These are phyloP conservation scores for Mormyrus hasselquistii DNA, from an alignment of 2,797 vertebrate genomes.

Conservation along the genomic window DNA sequence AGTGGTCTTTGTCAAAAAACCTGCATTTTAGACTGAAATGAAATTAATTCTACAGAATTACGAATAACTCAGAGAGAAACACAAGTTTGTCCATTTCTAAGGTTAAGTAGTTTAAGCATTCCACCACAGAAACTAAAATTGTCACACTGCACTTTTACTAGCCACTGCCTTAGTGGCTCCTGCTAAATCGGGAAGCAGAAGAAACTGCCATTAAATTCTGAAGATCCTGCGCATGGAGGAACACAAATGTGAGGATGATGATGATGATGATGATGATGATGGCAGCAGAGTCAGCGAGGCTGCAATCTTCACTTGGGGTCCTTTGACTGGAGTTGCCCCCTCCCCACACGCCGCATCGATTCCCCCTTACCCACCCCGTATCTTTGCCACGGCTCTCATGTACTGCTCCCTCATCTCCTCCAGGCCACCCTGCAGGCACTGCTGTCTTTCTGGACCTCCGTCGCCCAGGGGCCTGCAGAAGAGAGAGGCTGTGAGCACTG, in stretches of 20 bases:
- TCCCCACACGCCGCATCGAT: neutral
- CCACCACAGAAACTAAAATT: neutral
- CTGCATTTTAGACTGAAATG: neutral
- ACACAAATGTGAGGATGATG: neutral
- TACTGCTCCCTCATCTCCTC: conserved; percentile 90
- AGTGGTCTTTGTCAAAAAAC: neutral
- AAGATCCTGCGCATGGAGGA: neutral
- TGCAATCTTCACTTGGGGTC: neutral
- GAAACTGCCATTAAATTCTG: neutral
- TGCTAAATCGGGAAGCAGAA: neutral
- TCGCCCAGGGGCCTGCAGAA: conserved; percentile 51
- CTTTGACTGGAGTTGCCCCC: neutral
- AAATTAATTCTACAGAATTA: neutral
- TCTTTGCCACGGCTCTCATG: conserved; percentile 80
- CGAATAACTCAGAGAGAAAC: neutral
- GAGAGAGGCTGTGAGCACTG: neutral
- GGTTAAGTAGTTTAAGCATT: neutral
- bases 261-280: neutral
- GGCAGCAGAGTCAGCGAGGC: neutral
- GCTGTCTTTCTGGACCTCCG: conserved; percentile 41
- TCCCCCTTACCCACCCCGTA: conserved; percentile 65
- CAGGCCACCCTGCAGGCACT: conserved; percentile 64
- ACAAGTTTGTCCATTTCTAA: neutral
- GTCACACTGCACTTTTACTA: neutral
- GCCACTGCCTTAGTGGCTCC: neutral